Evolutionary conservation across 2,113 vertebrate species (phyloP), one percentile per base, ranked within the genome.

Genomic region (Bambusicola thoracicus): DNA sequence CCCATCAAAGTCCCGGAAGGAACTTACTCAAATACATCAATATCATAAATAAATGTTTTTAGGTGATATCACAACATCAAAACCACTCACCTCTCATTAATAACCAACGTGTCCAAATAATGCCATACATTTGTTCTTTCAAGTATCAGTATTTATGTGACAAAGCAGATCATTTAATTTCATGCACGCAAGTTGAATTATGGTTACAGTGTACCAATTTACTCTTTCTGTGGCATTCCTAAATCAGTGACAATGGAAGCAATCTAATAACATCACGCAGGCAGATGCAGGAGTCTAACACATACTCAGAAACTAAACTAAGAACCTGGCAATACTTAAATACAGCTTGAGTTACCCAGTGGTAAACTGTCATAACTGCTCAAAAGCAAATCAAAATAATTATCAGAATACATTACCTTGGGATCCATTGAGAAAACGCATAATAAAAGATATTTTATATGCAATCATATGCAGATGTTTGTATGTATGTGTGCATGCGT

Each of bases 401-500:
- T 55, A 77, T 30, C 25, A 70, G 20, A 55, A 63, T 77, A 55
- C 62, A 81, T 14, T 18, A 29, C 8, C 22, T 24, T 81, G 38
- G 10, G 5, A 58, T 72, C 16, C 72, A 84, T 68, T 6, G 38
- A 32, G 19, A 83, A 72, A 44, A 46, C 4, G 10, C n/a, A 1
- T 5, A 68, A 43, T 59, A 75, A 55, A 49, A 15, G 8, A 1
- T n/a, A 27, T 22, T 87, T 80, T 44, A 73, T 5, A 3, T 13
- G 3, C n/a, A 56, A 29, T 59, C 46, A 11, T 48, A 69, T 1
- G 61, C 8, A 2, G 34, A 21, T 49, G 41, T 36, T 69, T 69
- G 14, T 10, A 49, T n/a, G 8, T 5, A 20, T 0, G 0, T 59
- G 4, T n/a, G 3, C 16, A 27, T 29, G 2, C n/a, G 36, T 13